phyloP scores from a whole-genome alignment of 2,113 vertebrate species.

The Ailurus styani region DNA sequence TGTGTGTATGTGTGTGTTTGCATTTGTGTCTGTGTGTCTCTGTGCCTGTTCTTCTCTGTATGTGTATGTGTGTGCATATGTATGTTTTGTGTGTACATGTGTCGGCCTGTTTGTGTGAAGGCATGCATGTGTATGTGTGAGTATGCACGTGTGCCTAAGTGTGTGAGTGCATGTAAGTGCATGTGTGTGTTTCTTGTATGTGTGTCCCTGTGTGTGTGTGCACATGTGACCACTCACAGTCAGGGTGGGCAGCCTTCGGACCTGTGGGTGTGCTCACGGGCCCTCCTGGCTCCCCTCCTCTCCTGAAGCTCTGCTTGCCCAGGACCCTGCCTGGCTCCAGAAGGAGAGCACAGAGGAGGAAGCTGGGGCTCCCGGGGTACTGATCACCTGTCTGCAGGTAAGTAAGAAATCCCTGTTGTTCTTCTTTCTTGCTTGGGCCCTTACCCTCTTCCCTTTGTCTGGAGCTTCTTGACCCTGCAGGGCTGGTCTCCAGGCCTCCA shows the following conservation, averaged over 20 bases:
- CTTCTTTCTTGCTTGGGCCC: neutral
- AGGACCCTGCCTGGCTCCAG: neutral
- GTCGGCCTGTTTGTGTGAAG: neutral
- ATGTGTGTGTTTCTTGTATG: neutral
- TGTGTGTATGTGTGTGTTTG: neutral
- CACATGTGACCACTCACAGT: neutral
- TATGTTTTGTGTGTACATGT: neutral
- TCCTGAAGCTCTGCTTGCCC: neutral
- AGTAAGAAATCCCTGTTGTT: neutral
- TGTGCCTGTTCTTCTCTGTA: neutral
- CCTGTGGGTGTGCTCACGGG: neutral
- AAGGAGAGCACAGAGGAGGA: neutral
- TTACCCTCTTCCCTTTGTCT: neutral
- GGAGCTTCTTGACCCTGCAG: neutral
- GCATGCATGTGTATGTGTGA: neutral
- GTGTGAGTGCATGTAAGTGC: neutral
- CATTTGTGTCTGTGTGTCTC: fast-evolving
- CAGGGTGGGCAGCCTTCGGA: neutral
- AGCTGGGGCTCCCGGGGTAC: neutral
- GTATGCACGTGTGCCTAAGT: too few relatives aligned
- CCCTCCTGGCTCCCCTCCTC: fast-evolving
- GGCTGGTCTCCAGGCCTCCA: neutral
- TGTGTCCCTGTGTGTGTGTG: neutral
- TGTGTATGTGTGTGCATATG: neutral
- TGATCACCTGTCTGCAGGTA: neutral